Evolutionary conservation across 2,113 vertebrate genomes (phyloP).

Genomic region (Grantiella picta): DNA sequence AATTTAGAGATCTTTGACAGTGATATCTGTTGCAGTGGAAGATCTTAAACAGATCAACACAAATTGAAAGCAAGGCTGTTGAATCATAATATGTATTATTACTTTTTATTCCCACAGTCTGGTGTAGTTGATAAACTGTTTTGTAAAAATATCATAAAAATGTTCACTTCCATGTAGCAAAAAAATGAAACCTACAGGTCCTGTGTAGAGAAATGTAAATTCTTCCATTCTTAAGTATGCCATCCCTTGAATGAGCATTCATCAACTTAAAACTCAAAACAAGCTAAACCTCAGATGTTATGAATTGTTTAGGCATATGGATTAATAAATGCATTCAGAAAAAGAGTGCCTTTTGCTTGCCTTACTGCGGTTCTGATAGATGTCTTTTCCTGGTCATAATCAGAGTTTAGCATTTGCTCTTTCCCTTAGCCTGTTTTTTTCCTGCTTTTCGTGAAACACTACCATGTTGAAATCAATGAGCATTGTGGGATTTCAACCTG

Average conservation of each 20-base stretch:
- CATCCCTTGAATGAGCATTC: background rate
- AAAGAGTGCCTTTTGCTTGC: background rate
- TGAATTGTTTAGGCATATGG: background rate
- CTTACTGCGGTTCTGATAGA: background rate
- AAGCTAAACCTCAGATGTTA: background rate
- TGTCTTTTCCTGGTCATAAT: background rate
- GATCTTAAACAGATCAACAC: background rate
- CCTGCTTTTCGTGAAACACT: background rate
- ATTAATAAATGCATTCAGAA: background rate
- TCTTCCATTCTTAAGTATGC: background rate
- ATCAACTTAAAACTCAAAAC: background rate
- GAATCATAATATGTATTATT: background rate
- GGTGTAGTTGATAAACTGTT: background rate
- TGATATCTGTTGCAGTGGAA: background rate
- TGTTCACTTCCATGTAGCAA: background rate
- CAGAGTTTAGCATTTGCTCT: background rate
- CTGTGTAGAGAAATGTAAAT: background rate
- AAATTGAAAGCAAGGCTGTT: background rate
- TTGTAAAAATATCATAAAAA: background rate
- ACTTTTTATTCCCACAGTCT: background rate
- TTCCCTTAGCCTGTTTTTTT: background rate
- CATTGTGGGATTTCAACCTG: background rate
- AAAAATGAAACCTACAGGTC: background rate
- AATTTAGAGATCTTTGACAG: background rate
- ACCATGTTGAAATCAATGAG: background rate